Percentiles rank a stretch among this genome's conserved stretches.
These are phyloP conservation scores for Lipotes vexillifer DNA, from an alignment of 2,113 vertebrate genomes.

Conservation along the genomic window DNA sequence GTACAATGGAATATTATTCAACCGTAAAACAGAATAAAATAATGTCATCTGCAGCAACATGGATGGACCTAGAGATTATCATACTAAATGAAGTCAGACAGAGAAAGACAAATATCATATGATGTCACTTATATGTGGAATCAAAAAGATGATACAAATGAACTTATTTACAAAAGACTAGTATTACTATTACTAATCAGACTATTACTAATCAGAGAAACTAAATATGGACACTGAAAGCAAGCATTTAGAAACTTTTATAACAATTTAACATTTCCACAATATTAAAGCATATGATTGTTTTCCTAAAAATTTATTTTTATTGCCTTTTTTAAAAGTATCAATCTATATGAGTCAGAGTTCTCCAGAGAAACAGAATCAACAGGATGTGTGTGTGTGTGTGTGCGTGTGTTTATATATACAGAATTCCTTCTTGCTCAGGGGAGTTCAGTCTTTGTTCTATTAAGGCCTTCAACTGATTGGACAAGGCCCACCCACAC, in stretches of 20 bases:
- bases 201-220: neutral
- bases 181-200: neutral
- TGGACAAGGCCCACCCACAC: neutral
- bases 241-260: slow-evolving; percentile 9
- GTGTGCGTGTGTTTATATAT: neutral
- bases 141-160: neutral
- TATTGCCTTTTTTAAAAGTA: neutral
- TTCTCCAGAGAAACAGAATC: slow-evolving; percentile 4
- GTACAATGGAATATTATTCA: neutral
- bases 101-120: neutral
- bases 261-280: slow-evolving; percentile 35
- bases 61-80: neutral
- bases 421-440: slow-evolving; percentile 1
- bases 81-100: neutral
- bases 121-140: neutral
- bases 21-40: neutral
- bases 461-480: neutral
- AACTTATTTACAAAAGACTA: neutral
- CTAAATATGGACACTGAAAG: slow-evolving; percentile 28
- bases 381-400: neutral
- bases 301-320: slow-evolving; percentile 20
- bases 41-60: neutral
- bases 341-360: neutral
- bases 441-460: neutral
- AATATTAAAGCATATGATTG: neutral